phyloP scores from a whole-genome alignment of 2,888 invertebrate genomes.

The Patella ulyssiponensis region DNA sequence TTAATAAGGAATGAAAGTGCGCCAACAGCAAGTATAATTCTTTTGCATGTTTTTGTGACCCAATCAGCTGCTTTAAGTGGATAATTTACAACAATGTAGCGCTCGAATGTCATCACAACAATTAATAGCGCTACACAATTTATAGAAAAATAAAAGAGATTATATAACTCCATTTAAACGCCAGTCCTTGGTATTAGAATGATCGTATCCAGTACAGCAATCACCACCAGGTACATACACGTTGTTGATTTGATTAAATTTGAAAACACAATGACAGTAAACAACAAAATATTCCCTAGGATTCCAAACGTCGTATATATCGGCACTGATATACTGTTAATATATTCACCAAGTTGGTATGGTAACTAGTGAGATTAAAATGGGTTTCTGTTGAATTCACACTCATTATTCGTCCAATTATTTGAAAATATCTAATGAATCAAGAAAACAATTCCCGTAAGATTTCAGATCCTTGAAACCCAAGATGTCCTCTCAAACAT shows the following conservation, averaged over 20 bases:
- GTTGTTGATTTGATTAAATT: conserved; percentile 21
- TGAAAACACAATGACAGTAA: conserved; percentile 23
- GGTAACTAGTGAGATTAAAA: neutral
- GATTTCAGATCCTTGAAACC: too few relatives aligned
- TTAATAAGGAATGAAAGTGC: conserved; percentile 24
- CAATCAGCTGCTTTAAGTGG: conserved; percentile 25
- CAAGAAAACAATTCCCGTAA: too few relatives aligned
- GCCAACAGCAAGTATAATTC: conserved; percentile 8
- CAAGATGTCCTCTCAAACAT: too few relatives aligned
- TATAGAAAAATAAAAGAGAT: conserved; percentile 31
- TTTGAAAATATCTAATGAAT: too few relatives aligned
- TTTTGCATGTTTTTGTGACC: conserved; percentile 16
- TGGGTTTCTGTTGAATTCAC: too few relatives aligned
- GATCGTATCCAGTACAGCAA: conserved; percentile 32
- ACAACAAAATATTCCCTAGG: conserved; percentile 28
- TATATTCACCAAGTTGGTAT: neutral
- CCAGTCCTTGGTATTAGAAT: conserved; percentile 24
- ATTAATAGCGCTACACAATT: conserved; percentile 31
- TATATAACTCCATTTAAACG: neutral
- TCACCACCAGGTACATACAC: conserved; percentile 30
- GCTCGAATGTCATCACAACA: conserved; percentile 34
- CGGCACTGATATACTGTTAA: conserved; percentile 25
- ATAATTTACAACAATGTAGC: conserved; percentile 33
- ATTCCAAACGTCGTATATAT: conserved; percentile 24
- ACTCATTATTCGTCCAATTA: too few relatives aligned